Conservation (phyloP, 1,140 invertebrate genomes). For the Dysdera silvatica region DNA sequence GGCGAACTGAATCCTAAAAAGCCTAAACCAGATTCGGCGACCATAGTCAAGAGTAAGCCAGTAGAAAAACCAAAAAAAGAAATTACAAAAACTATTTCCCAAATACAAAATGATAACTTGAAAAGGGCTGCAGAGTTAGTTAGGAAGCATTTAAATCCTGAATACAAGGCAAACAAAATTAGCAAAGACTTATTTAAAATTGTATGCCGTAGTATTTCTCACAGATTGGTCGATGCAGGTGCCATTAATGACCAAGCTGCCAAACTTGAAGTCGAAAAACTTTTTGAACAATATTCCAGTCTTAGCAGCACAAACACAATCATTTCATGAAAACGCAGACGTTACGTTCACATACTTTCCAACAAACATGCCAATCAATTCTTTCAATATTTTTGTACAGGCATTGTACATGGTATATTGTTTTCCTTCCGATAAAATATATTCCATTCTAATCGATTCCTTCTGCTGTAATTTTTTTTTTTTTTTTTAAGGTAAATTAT, state of each 20-base stretch:
- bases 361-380: no score
- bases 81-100: slow-evolving; percentile 13
- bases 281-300: slow-evolving; percentile 13
- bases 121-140: slow-evolving; percentile 30
- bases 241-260: slow-evolving; percentile 22
- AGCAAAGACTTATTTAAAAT: slow-evolving; percentile 31
- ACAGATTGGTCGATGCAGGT: slow-evolving; percentile 26
- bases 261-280: slow-evolving; percentile 23
- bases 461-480: no score
- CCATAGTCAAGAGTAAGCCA: background rate
- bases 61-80: background rate
- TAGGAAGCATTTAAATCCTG: slow-evolving; percentile 26
- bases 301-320: no score
- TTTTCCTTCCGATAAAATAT: no score
- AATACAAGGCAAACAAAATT: slow-evolving; percentile 27
- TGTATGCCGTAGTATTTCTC: slow-evolving; percentile 28
- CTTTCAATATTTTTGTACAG: no score
- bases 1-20: background rate
- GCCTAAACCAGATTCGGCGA: background rate
- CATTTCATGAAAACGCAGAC: no score
- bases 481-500: no score
- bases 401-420: no score
- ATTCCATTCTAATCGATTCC: no score
- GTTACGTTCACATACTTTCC: no score
- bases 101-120: slow-evolving; percentile 23